A percentile compares a stretch with the other conserved stretches of the same genome.
Conservation (phyloP, 2,797 vertebrate species). For the Hyperoplus immaculatus region DNA sequence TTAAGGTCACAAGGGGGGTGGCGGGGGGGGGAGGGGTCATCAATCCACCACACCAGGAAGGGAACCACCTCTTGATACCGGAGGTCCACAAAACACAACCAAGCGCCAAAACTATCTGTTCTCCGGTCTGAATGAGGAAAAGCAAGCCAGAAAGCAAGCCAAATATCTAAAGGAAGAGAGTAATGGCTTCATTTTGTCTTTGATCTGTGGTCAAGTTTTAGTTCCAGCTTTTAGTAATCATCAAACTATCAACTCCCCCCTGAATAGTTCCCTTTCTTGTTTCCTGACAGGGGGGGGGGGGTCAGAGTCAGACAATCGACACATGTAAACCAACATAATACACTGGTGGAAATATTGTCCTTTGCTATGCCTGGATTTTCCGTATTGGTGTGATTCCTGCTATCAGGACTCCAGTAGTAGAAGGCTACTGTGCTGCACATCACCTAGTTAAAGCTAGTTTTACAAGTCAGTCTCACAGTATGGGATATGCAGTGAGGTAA, state of each 20-base stretch:
- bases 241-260: background rate
- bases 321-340: background rate
- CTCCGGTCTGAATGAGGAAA: slow-evolving; percentile 30
- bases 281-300: slow-evolving; percentile 30
- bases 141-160: background rate
- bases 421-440: background rate
- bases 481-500: background rate
- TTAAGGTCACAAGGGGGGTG: slow-evolving; percentile 54
- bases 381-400: background rate
- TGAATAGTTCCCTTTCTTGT: background rate
- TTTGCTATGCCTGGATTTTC: background rate
- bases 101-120: slow-evolving; percentile 16
- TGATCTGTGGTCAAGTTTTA: slow-evolving; percentile 32
- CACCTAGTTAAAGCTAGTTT: background rate
- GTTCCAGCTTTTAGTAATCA: slow-evolving; percentile 23
- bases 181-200: slow-evolving; percentile 11
- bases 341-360: background rate
- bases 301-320: slow-evolving; percentile 37
- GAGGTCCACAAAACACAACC: slow-evolving; percentile 35
- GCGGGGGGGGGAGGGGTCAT: slow-evolving; percentile 31
- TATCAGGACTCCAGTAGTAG: background rate
- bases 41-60: slow-evolving; percentile 60
- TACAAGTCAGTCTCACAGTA: background rate
- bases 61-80: slow-evolving; percentile 36
- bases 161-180: slow-evolving; percentile 3